Evolutionary conservation across 2,113 vertebrate species (phyloP), one percentile per base, ranked within the genome.

Genomic region (Cyanoderma ruficeps): DNA sequence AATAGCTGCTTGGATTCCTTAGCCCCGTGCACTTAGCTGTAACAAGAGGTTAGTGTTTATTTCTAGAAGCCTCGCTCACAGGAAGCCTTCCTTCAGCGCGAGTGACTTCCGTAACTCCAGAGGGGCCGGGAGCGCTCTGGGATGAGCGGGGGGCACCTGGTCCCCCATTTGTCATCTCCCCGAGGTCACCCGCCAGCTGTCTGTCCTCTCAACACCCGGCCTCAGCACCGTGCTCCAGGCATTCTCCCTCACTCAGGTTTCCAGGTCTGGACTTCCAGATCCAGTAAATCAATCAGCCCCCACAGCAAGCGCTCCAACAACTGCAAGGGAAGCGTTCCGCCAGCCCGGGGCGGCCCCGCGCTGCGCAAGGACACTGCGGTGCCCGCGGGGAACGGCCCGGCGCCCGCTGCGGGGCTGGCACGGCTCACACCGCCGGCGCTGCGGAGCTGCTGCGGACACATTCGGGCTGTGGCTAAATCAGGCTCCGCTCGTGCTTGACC

Each of bases 111-210:
- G 98, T 50, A 93, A 28, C 55, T 71, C 41, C 83, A 55, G 84
- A 82, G 82, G 68, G 91, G 77, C 83, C 23, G 95, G 94, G 95
- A 90, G 97, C 30, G 37, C 92, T 56, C 91, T 67, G 25, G 92
- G 96, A 95, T 90, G 96, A 97, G 87, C 78, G 67, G 95, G 95
- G 97, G 97, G 97, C 98, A 99, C 98, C 98, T 98, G 98, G 96
- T 94, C 93, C 95, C 97, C 97, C 98, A 98, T 98, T 97, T 98
- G 98, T 99, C 98, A 98, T 98, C 98, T 96, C 94, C 96, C 98
- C 15, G 97, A 98, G 98, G 98, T 98, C 98, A 98, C 97, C 96
- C 95, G 83, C 98, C 98, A 99, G 98, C 98, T 99, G 98, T 98
- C 98, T n/a, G 97, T 98, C 96, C 98, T 98, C 98, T 98, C 98